Evolutionary conservation across 2,888 invertebrate species (phyloP), one percentile per base, ranked within the genome.

Genomic region (Volucella zonaria): DNA sequence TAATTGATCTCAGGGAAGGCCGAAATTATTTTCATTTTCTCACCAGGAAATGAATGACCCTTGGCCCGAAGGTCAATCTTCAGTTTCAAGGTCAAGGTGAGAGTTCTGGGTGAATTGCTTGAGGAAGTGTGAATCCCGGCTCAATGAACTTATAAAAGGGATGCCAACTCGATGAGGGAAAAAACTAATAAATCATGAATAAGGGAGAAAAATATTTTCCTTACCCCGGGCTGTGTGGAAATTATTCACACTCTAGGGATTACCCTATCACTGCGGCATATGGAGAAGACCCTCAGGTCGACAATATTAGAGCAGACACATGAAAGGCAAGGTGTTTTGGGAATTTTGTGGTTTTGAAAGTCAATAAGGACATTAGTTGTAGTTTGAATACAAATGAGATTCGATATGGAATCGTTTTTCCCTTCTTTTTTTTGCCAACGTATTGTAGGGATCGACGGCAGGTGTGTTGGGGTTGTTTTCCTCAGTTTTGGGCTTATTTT

Each of bases 301-400:
- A 61, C 23, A 62, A 47, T 62, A 56, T 77, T 47, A 40, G 51
- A 59, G 47, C n/a, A 31, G 23, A 23, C 23, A 23, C 23, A 23
- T 23, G 52, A 11, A 18, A 61, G 12, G 42, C 52, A 59, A 58
- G 51, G 42, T 59, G 67, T 58, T 15, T 51, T 14, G 42, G 49
- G 59, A 59, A 67, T 77, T 40, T 68, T 31, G 40, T 15, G 56
- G 77, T 67, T 82, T 74, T 74, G 45, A 58, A 74, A 74, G 62
- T 78, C 82, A 78, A 78, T 68, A 68, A 74, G 58, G 77, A 43
- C 68, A 68, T 73, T 61, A 82, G 78, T 78, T 68, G 68, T 70
- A 73, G 56, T 74, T 68, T 62, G 82, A 74, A 82, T 78, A 78
- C 67, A 78, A 82, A 82, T 82, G 49, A 82, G 68, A n/a, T 40